These are phyloP conservation scores for Protonemura montana DNA, from an alignment of 2,888 invertebrate genomes.

Conservation along the genomic window DNA sequence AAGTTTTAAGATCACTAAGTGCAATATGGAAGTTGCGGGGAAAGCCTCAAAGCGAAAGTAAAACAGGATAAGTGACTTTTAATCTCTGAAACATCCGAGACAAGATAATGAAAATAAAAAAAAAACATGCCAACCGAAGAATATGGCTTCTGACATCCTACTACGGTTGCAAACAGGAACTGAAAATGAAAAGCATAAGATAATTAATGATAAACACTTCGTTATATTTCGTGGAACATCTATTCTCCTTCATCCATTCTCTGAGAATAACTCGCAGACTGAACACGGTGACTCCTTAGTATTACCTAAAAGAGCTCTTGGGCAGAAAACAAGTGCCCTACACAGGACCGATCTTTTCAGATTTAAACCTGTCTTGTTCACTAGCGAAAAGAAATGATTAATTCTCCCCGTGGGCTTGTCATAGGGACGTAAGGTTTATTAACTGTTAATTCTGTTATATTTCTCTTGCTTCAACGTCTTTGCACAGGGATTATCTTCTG, in stretches of 20 bases:
- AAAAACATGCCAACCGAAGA: not conserved
- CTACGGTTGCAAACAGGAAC: not conserved
- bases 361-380: constrained; percentile 37
- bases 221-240: not conserved
- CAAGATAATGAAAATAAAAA: not conserved
- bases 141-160: constrained; percentile 1
- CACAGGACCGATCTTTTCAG: constrained; percentile 21
- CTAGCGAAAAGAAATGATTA: constrained; percentile 35
- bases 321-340: not conserved
- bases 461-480: constrained; percentile 28
- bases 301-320: not conserved
- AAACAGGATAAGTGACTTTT: constrained; percentile 28
- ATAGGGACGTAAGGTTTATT: constrained; percentile 36
- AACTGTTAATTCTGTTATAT: constrained; percentile 42
- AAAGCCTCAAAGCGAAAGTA: constrained; percentile 16
- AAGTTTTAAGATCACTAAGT: not conserved
- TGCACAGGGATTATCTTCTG: constrained; percentile 42
- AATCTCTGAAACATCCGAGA: constrained; percentile 7
- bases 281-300: not conserved
- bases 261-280: not conserved
- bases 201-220: constrained; percentile 24
- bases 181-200: not conserved
- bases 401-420: constrained; percentile 32
- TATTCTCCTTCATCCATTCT: not conserved
- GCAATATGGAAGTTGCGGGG: not conserved